Evolutionary conservation across 2,797 vertebrate species (phyloP).

Genomic region (Clarias laeviceps): DNA sequence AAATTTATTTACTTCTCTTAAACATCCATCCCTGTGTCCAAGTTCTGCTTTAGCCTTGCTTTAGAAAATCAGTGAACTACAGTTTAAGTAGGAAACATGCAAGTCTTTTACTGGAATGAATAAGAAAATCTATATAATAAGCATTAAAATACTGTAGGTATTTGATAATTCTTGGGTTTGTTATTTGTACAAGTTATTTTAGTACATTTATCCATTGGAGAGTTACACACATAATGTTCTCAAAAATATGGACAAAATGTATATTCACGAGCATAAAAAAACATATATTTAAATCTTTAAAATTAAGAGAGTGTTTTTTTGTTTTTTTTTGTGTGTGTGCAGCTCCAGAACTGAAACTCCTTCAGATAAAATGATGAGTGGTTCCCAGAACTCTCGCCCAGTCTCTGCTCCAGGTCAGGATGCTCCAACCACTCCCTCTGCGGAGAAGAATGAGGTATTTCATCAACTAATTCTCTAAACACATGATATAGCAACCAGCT

Average conservation of each 20-base stretch:
- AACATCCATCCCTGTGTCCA: background rate
- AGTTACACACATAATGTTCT: background rate
- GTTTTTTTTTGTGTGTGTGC: conserved; percentile 33
- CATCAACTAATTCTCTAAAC: background rate
- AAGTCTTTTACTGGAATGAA: background rate
- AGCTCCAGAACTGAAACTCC: conserved; percentile 91
- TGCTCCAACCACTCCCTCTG: conserved; percentile 66
- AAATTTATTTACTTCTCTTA: background rate
- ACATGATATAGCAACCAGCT: background rate
- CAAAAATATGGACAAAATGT: background rate
- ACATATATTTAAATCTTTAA: background rate
- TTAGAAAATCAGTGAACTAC: background rate
- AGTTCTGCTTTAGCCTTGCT: background rate
- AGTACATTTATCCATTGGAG: background rate
- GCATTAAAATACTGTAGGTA: background rate
- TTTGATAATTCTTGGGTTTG: background rate
- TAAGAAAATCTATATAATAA: background rate
- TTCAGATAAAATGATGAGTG: conserved; percentile 83
- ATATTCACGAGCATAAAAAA: background rate
- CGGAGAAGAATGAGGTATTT: conserved; percentile 91
- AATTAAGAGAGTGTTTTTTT: conserved; percentile 17
- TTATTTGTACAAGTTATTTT: background rate
- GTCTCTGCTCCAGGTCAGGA: conserved; percentile 83
- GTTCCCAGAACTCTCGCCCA: conserved; percentile 72
- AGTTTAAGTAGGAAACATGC: background rate